Conservation (phyloP, 1,140 invertebrate genomes). For the Capitella teleta region DNA sequence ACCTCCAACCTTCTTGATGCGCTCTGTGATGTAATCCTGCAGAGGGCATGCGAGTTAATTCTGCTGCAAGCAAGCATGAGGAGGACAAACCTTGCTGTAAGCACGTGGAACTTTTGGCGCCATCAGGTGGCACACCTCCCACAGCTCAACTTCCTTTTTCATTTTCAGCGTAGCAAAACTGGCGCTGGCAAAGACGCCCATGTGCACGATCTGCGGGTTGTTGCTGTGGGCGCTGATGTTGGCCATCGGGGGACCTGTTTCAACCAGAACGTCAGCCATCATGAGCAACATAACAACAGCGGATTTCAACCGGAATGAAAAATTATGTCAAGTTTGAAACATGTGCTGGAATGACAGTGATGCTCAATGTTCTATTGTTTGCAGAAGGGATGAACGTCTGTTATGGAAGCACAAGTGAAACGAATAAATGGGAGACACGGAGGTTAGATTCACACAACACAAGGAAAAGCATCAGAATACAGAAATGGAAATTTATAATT, state of each 20-base stretch:
- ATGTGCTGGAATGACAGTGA: too few species aligned
- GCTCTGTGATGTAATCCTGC: constrained; percentile 35
- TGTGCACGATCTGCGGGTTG: constrained; percentile 27
- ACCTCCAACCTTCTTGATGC: constrained; percentile 38
- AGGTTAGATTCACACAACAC: too few species aligned
- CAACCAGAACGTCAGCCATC: not conserved
- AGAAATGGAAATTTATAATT: too few species aligned
- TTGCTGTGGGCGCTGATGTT: constrained; percentile 29
- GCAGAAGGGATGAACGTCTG: too few species aligned
- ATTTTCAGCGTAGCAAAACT: constrained; percentile 33
- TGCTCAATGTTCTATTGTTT: too few species aligned
- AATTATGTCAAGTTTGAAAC: too few species aligned
- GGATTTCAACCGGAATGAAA: too few species aligned
- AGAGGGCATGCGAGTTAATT: not conserved
- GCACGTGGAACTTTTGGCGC: constrained; percentile 34
- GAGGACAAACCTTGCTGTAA: constrained; percentile 27
- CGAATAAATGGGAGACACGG: too few species aligned
- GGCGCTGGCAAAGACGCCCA: constrained; percentile 33
- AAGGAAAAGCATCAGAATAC: too few species aligned
- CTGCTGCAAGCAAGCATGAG: not conserved
- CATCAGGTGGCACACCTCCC: constrained; percentile 35
- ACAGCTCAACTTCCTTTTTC: constrained; percentile 36
- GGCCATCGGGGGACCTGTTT: constrained; percentile 25
- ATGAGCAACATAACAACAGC: too few species aligned
- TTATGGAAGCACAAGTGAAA: too few species aligned